Percentiles rank a stretch among this genome's conserved stretches.
Evolutionary conservation across 2,113 vertebrate species (phyloP).

Genomic region (Anarhynchus alexandrinus): DNA sequence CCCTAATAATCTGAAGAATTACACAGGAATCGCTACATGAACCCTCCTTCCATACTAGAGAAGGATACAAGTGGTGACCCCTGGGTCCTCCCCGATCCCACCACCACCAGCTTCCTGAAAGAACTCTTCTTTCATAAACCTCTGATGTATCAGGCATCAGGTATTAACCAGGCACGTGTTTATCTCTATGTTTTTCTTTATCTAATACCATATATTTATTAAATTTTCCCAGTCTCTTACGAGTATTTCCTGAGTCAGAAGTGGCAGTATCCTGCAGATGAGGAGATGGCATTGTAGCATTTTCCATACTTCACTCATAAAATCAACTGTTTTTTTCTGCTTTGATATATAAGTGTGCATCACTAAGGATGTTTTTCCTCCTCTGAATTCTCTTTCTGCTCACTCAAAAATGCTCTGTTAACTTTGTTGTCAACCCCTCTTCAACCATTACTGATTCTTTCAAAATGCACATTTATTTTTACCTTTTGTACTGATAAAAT

Average conservation of each 20-base stretch:
- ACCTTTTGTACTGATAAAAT: background rate
- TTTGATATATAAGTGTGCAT: background rate
- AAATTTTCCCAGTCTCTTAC: background rate
- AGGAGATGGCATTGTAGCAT: background rate
- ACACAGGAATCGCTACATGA: background rate
- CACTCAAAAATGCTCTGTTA: background rate
- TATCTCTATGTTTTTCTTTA: background rate
- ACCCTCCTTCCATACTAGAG: background rate
- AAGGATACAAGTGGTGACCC: background rate
- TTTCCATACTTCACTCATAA: background rate
- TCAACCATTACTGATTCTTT: background rate
- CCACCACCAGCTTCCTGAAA: background rate
- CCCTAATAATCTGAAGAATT: background rate
- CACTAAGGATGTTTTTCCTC: background rate
- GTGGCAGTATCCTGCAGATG: background rate
- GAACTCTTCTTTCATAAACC: background rate
- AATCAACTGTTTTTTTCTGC: background rate
- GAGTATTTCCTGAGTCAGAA: background rate
- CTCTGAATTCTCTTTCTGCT: background rate
- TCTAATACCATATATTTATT: background rate
- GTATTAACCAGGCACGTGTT: background rate
- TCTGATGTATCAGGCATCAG: background rate
- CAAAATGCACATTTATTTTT: background rate
- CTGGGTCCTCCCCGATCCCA: accelerated
- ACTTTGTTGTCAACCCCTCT: background rate